These are phyloP conservation scores for Phacellophora camtschatica DNA, from an alignment of 30 jellyfish, hydroid and myxozoan genomes.

Conservation along the genomic window DNA sequence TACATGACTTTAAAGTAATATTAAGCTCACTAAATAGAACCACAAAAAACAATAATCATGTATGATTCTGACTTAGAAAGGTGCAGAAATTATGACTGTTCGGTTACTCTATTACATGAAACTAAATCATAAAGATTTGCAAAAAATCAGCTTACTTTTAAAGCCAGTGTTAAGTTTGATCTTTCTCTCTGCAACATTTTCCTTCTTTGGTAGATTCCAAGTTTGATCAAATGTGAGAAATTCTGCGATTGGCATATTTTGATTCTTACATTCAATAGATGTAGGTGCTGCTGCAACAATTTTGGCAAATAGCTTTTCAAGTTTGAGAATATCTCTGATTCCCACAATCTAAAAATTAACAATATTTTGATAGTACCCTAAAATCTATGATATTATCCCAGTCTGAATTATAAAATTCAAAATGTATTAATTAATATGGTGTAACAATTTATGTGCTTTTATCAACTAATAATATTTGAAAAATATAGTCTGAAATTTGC, in stretches of 20 bases:
- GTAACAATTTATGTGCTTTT: too few species aligned
- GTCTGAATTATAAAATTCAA: too few species aligned
- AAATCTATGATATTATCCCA: too few species aligned
- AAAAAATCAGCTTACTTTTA: slow-evolving; percentile 46
- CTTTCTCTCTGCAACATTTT: not conserved
- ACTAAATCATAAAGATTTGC: not conserved
- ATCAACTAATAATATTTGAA: too few species aligned
- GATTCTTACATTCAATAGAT: slow-evolving; percentile 66
- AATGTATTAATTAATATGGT: too few species aligned
- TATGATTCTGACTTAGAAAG: not conserved
- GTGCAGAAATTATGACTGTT: not conserved
- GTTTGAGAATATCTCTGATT: slow-evolving; percentile 46
- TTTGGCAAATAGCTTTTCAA: slow-evolving; percentile 53
- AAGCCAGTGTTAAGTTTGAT: slow-evolving; percentile 31
- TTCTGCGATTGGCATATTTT: slow-evolving; percentile 55
- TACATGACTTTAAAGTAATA: too few species aligned
- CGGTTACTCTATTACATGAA: not conserved
- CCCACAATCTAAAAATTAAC: slow-evolving; percentile 41
- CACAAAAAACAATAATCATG: too few species aligned
- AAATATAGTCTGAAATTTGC: too few species aligned
- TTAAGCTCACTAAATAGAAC: too few species aligned
- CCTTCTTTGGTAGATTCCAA: slow-evolving; percentile 19
- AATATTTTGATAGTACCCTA: too few species aligned
- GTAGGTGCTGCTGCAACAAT: slow-evolving; percentile 61
- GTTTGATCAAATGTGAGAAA: slow-evolving; percentile 15